These are phyloP conservation scores for Acronicta leporina DNA, from an alignment of 2,888 invertebrate genomes.

Conservation along the genomic window DNA sequence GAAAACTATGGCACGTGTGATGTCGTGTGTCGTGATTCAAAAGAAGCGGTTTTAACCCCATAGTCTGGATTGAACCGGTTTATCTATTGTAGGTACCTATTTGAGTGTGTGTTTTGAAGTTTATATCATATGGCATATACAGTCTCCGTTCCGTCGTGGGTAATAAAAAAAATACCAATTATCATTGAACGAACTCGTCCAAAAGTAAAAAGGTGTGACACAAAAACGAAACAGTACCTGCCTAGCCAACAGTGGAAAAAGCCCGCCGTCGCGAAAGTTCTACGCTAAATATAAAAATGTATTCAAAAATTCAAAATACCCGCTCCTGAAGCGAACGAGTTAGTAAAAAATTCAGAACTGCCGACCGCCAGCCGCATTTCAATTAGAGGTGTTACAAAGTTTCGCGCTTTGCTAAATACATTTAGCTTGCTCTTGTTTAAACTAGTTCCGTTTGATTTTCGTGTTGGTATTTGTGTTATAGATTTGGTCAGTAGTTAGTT, in stretches of 20 bases:
- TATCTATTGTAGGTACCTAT: no score
- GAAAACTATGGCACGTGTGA: no score
- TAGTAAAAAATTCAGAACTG: constrained; percentile 56
- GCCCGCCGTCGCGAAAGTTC: constrained; percentile 44
- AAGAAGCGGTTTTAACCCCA: no score
- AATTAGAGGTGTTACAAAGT: constrained; percentile 55
- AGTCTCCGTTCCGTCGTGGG: no score
- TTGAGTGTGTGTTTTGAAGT: no score
- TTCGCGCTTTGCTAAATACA: constrained; percentile 41
- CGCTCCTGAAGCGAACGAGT: constrained; percentile 37
- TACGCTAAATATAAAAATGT: constrained; percentile 44
- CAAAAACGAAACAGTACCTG: constrained; percentile 20
- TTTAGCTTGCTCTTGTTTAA: constrained; percentile 22
- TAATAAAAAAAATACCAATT: no score
- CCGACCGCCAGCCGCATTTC: constrained; percentile 48
- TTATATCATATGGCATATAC: no score
- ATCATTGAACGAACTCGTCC: no score
- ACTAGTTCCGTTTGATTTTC: constrained; percentile 34
- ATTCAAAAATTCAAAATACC: constrained; percentile 47
- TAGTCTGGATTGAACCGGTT: no score
- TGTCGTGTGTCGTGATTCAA: no score
- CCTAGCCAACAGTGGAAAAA: constrained; percentile 13
- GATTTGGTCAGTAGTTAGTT: no score
- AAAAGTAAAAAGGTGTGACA: constrained; percentile 23
- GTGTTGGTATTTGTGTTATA: constrained; percentile 12